Base-by-base conservation (phyloP, 2,113 vertebrate species). In the Choloepus hoffmanni region DNA sequence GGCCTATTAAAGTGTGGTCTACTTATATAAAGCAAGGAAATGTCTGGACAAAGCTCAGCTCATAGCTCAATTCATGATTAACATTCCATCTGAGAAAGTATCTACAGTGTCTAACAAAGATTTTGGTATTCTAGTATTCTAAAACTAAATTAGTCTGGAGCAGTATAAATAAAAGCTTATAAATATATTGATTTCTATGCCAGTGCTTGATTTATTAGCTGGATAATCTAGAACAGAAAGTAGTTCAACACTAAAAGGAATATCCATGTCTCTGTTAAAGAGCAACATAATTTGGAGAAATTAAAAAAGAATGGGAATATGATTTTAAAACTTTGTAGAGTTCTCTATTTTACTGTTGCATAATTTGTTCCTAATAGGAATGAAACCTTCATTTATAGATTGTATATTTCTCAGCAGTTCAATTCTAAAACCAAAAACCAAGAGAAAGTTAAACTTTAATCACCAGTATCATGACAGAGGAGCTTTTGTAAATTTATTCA, bases 381-480 rank as follows among this genome's bases (percentile, higher is more conserved):
- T 68, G 48, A 50, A 73, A 23, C 48, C 48, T 67, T 79, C 48
- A 53, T n/a, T 93, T 19, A 45, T 40, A 84, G 28, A 19, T 45
- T 78, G 67, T 67, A 48, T 77, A 0, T 74, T 92, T 77, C 62
- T 72, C 14, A 62, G 19, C 63, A n/a, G 15, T 30, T 68, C 60
- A 67, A 68, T 83, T 95, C 48, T 89, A 85, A 95, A 85, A 23
- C 14, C 14, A 36, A 18, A 85, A 89, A 70, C 9, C 18, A 74
- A 70, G 62, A 50, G 45, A 28, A 86, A 53, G 68, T 62, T 82
- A 43, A 19, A 50, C 40, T 48, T 50, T 45, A 86, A 70, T 81
- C 19, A 36, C 23, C 36, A 89, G 53, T 30, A 9, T 72, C 23
- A 7, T 26, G 48, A 50, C 33, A 55, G 33, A 45, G 40, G 24